Evolutionary conservation across 2,888 invertebrate species (phyloP).

Genomic region (Corbicula japonica): DNA sequence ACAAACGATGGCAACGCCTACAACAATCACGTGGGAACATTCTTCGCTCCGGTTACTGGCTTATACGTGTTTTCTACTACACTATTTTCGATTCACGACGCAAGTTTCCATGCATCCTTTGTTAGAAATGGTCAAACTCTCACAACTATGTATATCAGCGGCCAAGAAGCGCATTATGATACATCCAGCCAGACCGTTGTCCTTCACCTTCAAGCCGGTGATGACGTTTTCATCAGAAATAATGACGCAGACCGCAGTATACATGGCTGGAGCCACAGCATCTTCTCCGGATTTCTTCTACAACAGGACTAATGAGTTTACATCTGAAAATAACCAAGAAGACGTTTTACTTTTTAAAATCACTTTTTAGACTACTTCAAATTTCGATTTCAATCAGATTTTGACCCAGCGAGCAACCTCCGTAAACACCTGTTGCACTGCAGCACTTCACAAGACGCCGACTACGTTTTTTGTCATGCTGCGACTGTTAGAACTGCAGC

Average conservation of each 20-base stretch:
- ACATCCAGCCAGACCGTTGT: constrained; percentile 16
- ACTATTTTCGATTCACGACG: not conserved
- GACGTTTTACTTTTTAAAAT: no score
- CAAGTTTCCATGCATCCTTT: not conserved
- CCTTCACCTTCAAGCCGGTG: not conserved
- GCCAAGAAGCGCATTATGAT: not conserved
- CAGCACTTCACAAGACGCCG: no score
- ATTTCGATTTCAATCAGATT: no score
- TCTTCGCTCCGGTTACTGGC: constrained; percentile 8
- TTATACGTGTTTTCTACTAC: constrained; percentile 13
- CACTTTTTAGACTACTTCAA: no score
- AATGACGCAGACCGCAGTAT: not conserved
- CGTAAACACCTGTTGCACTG: no score
- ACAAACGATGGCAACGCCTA: constrained; percentile 20
- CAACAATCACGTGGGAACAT: constrained; percentile 10
- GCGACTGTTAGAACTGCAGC: no score
- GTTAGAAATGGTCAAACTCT: not conserved
- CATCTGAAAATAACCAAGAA: no score
- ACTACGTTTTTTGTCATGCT: no score
- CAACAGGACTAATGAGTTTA: constrained; percentile 2
- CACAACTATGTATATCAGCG: not conserved
- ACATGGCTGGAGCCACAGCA: not conserved
- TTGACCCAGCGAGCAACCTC: no score
- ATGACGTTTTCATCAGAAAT: constrained; percentile 6
- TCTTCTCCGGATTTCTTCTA: constrained; percentile 13